Conservation (phyloP, 2,797 vertebrate genomes). For the Distichodus sexfasciatus region DNA sequence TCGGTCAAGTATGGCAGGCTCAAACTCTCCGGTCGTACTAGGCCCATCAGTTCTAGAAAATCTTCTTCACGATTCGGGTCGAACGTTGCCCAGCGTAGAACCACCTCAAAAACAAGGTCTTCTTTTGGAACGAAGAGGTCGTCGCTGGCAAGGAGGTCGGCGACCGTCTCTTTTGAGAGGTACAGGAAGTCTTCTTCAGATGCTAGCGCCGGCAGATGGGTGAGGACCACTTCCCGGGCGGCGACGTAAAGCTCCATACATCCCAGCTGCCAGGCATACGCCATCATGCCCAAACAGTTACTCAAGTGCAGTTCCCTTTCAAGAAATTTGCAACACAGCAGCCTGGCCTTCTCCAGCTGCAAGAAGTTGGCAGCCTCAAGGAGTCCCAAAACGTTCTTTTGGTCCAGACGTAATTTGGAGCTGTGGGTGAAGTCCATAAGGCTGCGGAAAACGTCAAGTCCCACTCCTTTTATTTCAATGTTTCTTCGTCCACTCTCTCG, state of each 20-base stretch:
- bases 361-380: constrained; percentile 84
- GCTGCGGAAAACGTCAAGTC: constrained; percentile 67
- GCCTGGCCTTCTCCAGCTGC: constrained; percentile 76
- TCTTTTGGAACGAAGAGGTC: constrained; percentile 77
- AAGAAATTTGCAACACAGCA: constrained; percentile 84
- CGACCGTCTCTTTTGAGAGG: constrained; percentile 76
- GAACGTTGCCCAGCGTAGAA: constrained; percentile 78
- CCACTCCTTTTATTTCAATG: constrained; percentile 76
- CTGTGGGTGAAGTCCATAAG: constrained; percentile 75
- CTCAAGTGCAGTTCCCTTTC: constrained; percentile 82
- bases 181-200: constrained; percentile 75
- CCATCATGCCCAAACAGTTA: constrained; percentile 86
- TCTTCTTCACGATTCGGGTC: constrained; percentile 74
- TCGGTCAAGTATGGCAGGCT: constrained; percentile 79
- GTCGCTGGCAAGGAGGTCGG: constrained; percentile 79
- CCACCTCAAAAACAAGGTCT: constrained; percentile 80
- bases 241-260: constrained; percentile 72
- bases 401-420: constrained; percentile 65
- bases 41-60: constrained; percentile 77
- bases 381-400: constrained; percentile 76
- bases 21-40: constrained; percentile 79
- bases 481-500: constrained; percentile 71
- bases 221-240: constrained; percentile 78
- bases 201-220: constrained; percentile 78
- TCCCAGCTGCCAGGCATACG: constrained; percentile 77